Evolutionary conservation across 2,113 vertebrate genomes (phyloP).

Genomic region (Vimba vimba): DNA sequence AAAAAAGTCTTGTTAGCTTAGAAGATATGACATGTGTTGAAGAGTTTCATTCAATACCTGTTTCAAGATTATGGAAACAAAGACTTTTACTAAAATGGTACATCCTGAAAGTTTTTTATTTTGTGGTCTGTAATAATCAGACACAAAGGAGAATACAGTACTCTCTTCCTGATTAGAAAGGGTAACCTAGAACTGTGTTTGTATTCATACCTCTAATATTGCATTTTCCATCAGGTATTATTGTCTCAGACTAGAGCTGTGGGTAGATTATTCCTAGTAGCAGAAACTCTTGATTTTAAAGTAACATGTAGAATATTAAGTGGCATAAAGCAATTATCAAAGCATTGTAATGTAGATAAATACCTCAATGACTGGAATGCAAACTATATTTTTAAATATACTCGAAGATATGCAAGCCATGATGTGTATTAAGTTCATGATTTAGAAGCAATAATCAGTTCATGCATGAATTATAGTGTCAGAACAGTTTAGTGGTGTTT

Average conservation of each 20-base stretch:
- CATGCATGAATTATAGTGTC: slow-evolving; percentile 85
- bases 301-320: slow-evolving; percentile 44
- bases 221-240: slow-evolving; percentile 8
- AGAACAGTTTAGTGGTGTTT: slow-evolving; percentile 62
- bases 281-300: slow-evolving; percentile 47
- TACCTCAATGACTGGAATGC: slow-evolving; percentile 87
- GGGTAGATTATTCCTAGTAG: slow-evolving; percentile 49
- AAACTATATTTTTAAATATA: slow-evolving; percentile 82
- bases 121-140: background rate
- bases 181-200: slow-evolving; percentile 35
- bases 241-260: slow-evolving; percentile 28
- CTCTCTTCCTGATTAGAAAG: background rate
- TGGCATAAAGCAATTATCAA: slow-evolving; percentile 54
- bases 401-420: slow-evolving; percentile 88
- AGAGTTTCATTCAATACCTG: background rate
- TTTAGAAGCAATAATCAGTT: slow-evolving; percentile 94
- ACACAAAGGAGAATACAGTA: background rate
- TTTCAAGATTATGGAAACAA: background rate
- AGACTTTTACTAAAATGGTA: background rate
- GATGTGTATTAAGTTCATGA: slow-evolving; percentile 83
- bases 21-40: background rate
- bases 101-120: no score
- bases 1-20: background rate
- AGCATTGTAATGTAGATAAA: slow-evolving; percentile 75
- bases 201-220: slow-evolving; percentile 31